Conservation (phyloP, 2,797 vertebrate species). For the Octomys mimax region DNA sequence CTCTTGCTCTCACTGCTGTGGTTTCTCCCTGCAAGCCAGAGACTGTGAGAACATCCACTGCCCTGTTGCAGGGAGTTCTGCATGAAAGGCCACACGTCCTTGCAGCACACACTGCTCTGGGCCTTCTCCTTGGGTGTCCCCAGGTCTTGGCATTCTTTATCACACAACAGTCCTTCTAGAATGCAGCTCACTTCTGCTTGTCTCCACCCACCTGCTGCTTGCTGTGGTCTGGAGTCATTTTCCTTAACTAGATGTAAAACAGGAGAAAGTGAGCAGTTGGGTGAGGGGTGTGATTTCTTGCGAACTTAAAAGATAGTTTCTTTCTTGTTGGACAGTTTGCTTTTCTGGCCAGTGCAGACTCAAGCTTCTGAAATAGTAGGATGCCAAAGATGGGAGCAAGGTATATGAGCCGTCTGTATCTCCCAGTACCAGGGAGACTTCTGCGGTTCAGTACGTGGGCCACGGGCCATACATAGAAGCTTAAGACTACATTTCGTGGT, state of each 20-base stretch:
- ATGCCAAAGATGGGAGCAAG: neutral
- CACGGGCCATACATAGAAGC: neutral
- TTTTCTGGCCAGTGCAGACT: neutral
- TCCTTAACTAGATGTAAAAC: neutral
- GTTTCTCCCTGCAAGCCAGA: neutral
- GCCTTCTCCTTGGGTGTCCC: neutral
- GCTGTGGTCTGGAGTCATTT: neutral
- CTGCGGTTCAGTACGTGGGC: neutral
- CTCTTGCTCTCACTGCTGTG: neutral
- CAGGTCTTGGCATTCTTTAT: neutral
- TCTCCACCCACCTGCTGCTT: neutral
- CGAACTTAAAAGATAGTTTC: neutral
- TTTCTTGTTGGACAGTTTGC: constrained; percentile 5
- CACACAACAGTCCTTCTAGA: neutral
- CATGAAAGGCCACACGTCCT: neutral
- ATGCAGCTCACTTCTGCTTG: neutral
- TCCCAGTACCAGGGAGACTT: neutral
- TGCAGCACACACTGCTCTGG: neutral
- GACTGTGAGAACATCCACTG: neutral
- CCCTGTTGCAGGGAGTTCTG: neutral
- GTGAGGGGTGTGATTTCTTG: neutral
- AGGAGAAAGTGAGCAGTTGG: neutral
- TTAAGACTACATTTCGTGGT: neutral
- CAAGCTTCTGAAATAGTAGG: neutral
- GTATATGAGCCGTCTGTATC: neutral